These are phyloP conservation scores for Ormyrus rosae DNA, from an alignment of 2,888 invertebrate species.

Conservation along the genomic window DNA sequence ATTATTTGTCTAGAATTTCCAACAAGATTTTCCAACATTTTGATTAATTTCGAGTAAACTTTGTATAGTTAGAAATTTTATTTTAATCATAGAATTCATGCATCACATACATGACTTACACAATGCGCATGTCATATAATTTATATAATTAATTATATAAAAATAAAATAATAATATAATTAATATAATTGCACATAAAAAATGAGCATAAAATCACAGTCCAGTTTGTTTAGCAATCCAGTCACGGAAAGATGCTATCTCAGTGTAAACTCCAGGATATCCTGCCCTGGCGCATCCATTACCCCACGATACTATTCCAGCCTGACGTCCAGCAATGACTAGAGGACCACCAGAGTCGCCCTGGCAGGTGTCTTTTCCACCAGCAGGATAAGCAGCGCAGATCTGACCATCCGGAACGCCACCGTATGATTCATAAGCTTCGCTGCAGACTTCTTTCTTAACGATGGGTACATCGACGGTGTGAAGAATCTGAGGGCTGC, in stretches of 20 bases:
- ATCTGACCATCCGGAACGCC: constrained; percentile 73
- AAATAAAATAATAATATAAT: no score
- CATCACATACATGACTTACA: background rate
- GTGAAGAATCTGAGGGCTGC: constrained; percentile 70
- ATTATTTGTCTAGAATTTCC: background rate
- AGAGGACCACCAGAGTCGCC: constrained; percentile 70
- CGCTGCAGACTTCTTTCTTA: constrained; percentile 75
- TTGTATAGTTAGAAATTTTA: background rate
- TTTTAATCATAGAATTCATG: background rate
- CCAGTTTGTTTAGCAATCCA: constrained; percentile 63
- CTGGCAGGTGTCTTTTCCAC: constrained; percentile 76
- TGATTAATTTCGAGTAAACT: background rate
- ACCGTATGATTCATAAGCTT: constrained; percentile 72
- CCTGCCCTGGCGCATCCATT: constrained; percentile 77
- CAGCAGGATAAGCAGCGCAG: constrained; percentile 79
- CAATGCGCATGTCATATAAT: no score
- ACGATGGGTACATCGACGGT: constrained; percentile 79
- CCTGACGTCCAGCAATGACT: constrained; percentile 60
- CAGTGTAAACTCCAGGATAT: constrained; percentile 76
- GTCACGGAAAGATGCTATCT: constrained; percentile 77
- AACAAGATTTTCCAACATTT: background rate
- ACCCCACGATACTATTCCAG: constrained; percentile 75
- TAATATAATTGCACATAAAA: no score
- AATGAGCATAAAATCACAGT: background rate
- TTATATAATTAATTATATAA: no score